Evolutionary conservation across 2,888 invertebrate genomes (phyloP), one percentile per base, ranked within the genome.

Genomic region (Biston stratarius): DNA sequence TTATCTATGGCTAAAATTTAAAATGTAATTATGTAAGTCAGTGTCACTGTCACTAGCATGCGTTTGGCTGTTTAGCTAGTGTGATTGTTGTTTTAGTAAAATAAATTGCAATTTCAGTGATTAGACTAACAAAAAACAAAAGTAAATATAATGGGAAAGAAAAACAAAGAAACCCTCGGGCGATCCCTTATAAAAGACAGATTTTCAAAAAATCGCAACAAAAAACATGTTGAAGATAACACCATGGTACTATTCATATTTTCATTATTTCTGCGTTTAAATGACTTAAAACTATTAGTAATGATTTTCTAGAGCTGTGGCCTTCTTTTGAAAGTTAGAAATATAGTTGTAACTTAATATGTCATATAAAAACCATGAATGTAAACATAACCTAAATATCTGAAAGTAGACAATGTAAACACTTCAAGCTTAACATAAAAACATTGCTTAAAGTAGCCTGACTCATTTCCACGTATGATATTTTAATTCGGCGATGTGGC

Each of bases 181-280:
- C 94, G 97, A 65, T 93, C 96, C 0, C 91, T 97, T 48, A 96
- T 97, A 47, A 97, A 96, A 83, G 96, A 97, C 82, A 95, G 97
- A 76, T 97, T 97, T 83, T 95, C 96, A 0, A 94, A 95, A 70
- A 94, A 94, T 58, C 95, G 94, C 51, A 94, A 94, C 57, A 94
- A 94, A 75, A 96, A 95, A 89, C 95, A 95, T 91, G 95, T 96
- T 53, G 95, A 95, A 82, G 96, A 96, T 80, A 95, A 96, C 76
- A 96, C 96, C 7, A 96, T 97, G 96, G 97, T 97, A 94, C 10
- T 5, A 74, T 70, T 61, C 61, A 61, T 51, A 66, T 68, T 60
- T 58, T 38, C 5, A 6, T 14, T 36, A 1, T 52, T 14, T 36
- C 36, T 14, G 36, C 36, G 9, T 45, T 51, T 12, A 51, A n/a